Evolutionary conservation across 2,113 vertebrate species (phyloP).

Genomic region (Sapajus apella): DNA sequence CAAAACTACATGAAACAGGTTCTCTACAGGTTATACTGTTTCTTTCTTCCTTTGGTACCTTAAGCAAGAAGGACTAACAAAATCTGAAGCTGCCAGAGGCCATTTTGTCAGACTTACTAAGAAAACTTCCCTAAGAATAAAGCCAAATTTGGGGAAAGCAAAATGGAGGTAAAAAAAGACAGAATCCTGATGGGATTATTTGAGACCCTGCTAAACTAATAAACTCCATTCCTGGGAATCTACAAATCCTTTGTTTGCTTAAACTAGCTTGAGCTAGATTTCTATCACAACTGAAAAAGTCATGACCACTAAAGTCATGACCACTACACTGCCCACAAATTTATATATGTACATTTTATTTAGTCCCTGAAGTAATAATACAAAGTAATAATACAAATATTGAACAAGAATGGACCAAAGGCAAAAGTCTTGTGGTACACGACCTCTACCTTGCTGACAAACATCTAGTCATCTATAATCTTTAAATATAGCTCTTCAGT

Average conservation of each 20-base stretch:
- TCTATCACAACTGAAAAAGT: slow-evolving; percentile 9
- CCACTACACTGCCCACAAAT: not conserved
- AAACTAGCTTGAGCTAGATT: not conserved
- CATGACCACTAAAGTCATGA: not conserved
- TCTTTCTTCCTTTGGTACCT: slow-evolving; percentile 9
- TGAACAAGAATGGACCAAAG: not conserved
- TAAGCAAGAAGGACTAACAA: not conserved
- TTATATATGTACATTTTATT: not conserved
- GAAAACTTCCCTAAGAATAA: slow-evolving; percentile 27
- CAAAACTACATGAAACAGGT: not conserved
- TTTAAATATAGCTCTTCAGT: slow-evolving; percentile 37
- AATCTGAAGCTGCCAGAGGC: not conserved
- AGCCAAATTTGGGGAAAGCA: slow-evolving; percentile 11
- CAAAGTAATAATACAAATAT: slow-evolving; percentile 47
- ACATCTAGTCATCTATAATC: slow-evolving; percentile 27
- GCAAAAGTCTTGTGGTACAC: not conserved
- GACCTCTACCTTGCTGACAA: not conserved
- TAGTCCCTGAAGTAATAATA: not conserved
- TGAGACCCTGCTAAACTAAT: not conserved
- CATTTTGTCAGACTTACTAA: not conserved
- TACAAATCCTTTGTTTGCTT: slow-evolving; percentile 39
- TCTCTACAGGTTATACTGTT: not conserved
- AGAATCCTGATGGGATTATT: not conserved
- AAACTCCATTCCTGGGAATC: not conserved
- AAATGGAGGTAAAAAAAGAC: not conserved